A percentile compares a stretch with the other conserved stretches of the same genome.
These are phyloP conservation scores for Labeo rohita DNA, from an alignment of 2,113 vertebrate species.

Conservation along the genomic window DNA sequence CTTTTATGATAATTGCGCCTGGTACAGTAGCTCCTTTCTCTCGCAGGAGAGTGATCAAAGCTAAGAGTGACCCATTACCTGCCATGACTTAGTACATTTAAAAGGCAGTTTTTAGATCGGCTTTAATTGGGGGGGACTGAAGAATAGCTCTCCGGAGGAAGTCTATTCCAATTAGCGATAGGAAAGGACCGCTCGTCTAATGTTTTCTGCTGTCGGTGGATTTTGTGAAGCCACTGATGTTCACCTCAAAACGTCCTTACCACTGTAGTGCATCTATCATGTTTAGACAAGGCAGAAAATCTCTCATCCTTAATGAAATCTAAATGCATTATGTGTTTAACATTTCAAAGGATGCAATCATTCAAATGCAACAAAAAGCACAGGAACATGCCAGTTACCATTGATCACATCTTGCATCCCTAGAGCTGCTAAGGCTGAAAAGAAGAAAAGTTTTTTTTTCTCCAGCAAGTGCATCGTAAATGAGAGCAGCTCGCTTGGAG, in stretches of 20 bases:
- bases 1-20: constrained; percentile 41
- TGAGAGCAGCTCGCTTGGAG: neutral
- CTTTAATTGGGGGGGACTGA: constrained; percentile 23
- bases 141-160: constrained; percentile 13
- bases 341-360: constrained; percentile 26
- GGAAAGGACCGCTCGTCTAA: neutral
- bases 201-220: constrained; percentile 4
- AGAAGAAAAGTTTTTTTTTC: neutral
- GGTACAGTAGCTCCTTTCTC: constrained; percentile 28
- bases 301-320: constrained; percentile 24
- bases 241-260: constrained; percentile 10
- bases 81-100: constrained; percentile 28
- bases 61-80: constrained; percentile 41
- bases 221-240: neutral
- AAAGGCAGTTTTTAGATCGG: neutral
- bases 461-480: neutral
- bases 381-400: neutral
- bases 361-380: neutral
- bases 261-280: constrained; percentile 30
- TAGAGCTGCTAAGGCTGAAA: neutral
- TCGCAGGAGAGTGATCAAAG: constrained; percentile 30
- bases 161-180: constrained; percentile 32
- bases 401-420: neutral
- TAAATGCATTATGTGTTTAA: constrained; percentile 26
- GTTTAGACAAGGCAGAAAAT: constrained; percentile 7